Conservation (phyloP, 2,797 vertebrate species). For the Taeniopygia guttata region DNA sequence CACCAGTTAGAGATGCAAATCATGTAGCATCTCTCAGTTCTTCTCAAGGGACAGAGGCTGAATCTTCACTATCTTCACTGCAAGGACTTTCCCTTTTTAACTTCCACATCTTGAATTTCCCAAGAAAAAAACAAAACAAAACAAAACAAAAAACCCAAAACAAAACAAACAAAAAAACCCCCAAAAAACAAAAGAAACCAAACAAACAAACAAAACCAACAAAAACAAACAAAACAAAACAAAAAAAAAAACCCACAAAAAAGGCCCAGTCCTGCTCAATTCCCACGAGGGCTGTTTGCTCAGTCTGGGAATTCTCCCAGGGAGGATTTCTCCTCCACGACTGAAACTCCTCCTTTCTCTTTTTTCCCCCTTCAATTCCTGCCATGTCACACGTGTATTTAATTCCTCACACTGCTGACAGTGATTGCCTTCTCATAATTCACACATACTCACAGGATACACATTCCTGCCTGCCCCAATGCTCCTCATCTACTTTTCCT, state of each 20-base stretch:
- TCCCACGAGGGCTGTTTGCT: not conserved
- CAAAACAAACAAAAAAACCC: too few species aligned
- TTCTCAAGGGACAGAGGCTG: not conserved
- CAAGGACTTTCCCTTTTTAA: not conserved
- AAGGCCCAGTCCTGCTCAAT: not conserved
- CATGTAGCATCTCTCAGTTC: not conserved
- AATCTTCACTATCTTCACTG: not conserved
- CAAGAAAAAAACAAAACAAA: not conserved
- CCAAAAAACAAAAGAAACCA: too few species aligned
- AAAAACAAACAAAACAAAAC: too few species aligned
- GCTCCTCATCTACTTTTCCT: not conserved
- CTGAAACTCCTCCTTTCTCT: not conserved
- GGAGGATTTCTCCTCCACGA: not conserved
- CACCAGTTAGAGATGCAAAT: not conserved
- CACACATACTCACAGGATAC: fast-evolving
- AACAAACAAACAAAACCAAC: too few species aligned
- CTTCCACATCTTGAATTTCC: not conserved
- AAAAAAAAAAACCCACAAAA: too few species aligned
- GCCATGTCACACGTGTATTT: not conserved
- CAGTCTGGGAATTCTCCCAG: not conserved
- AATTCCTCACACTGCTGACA: not conserved
- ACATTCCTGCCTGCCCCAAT: not conserved
- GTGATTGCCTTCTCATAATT: not conserved
- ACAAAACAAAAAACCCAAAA: too few species aligned
- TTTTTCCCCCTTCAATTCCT: not conserved